A percentile compares a stretch with the other conserved stretches of the same genome.
phyloP scores from a whole-genome alignment of 2,797 vertebrate species.

The Sebastes goodei region DNA sequence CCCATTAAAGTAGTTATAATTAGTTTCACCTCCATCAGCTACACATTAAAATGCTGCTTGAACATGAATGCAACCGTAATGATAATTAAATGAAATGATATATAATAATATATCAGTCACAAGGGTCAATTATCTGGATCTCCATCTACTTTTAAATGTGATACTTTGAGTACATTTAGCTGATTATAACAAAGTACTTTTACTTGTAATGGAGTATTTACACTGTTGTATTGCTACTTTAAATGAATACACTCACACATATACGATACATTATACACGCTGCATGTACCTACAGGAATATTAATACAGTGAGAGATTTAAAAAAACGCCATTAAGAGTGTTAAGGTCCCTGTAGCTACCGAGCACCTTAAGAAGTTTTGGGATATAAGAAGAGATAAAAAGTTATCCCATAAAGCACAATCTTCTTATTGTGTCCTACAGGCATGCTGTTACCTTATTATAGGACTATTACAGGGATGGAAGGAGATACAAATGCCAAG shows the following conservation, averaged over 20 bases:
- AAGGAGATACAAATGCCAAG: background rate
- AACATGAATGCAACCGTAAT: background rate
- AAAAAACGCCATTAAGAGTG: background rate
- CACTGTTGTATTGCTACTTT: background rate
- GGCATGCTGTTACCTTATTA: background rate
- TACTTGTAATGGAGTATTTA: background rate
- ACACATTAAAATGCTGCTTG: background rate
- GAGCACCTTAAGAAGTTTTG: background rate
- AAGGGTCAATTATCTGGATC: no score
- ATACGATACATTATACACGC: background rate
- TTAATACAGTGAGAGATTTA: background rate
- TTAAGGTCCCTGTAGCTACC: no score
- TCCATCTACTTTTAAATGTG: background rate
- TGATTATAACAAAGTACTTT: background rate
- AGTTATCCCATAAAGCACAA: background rate
- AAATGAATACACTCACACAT: background rate
- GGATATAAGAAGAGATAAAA: background rate
- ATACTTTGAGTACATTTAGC: background rate
- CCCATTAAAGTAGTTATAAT: background rate
- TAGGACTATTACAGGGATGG: background rate
- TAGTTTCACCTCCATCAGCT: background rate
- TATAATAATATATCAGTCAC: background rate
- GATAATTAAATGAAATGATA: background rate
- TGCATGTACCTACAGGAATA: background rate
- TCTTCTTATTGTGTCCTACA: background rate